Base-by-base conservation (phyloP, 2,113 vertebrate genomes). In the Corythornis madagascariensis region DNA sequence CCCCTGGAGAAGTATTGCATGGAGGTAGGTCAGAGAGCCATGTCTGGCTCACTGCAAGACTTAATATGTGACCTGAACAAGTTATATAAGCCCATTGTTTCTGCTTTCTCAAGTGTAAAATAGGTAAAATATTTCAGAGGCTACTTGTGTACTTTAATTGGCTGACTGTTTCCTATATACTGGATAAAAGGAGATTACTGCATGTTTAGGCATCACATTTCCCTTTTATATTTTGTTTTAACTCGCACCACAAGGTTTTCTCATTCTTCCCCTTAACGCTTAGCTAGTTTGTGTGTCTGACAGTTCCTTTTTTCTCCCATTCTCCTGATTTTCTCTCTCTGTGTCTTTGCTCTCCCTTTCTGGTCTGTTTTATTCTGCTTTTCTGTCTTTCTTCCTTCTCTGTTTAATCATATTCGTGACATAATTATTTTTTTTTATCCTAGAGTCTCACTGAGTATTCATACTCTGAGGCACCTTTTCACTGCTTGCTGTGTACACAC, bases 31-130 rank as follows among this genome's bases (percentile, higher is more conserved):
- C 77, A 95, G 69, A 72, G 33, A 92, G 40, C 74, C 59, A 75
- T 0, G 14, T 64, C 67, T 69, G 82, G 42, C 71, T 96, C 71
- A 25, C 24, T 90, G 71, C 79, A 94, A 94, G 82, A 90, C 76
- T 95, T 80, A 88, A 35, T 65, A 29, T 73, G 66, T 85, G 86
- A 86, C 79, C 64, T 60, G 71, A 19, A 83, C n/a, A 61, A 93
- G 60, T 84, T 93, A 84, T 17, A 91, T 86, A 76, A 95, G 70
- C 42, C 52, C 64, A 91, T 83, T 96, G 94, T 95, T 86, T 89
- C 88, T 95, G 93, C 84, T 88, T 96, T 72, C 71, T 94, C 88
- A 83, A 71, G 93, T 79, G 81, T 91, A 86, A 95, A 97, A 83
- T 33, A 89, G 69, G 57, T 80, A 90, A 86, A 95, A 79, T 89